These are phyloP conservation scores for Cheilosia grossa DNA, from an alignment of 2,888 invertebrate genomes.

Conservation along the genomic window DNA sequence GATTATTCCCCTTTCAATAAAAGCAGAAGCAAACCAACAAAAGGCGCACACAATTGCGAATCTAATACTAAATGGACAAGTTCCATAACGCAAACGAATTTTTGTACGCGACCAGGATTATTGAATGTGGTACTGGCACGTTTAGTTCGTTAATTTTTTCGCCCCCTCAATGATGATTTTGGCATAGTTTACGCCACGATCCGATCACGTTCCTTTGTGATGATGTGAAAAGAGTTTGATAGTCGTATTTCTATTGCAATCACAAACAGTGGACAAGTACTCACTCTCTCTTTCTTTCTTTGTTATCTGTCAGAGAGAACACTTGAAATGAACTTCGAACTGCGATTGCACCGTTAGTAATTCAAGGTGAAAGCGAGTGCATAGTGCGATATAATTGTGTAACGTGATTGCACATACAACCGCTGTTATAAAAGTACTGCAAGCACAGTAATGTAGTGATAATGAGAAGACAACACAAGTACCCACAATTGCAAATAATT, in stretches of 20 bases:
- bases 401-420: neutral
- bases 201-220: slow-evolving; percentile 39
- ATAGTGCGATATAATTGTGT: slow-evolving; percentile 9
- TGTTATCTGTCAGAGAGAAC: slow-evolving; percentile 2
- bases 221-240: slow-evolving; percentile 32
- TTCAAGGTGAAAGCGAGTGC: slow-evolving; percentile 30
- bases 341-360: slow-evolving; percentile 17
- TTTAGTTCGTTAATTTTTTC: slow-evolving; percentile 49
- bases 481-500: no score
- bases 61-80: slow-evolving; percentile 20
- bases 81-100: slow-evolving; percentile 9
- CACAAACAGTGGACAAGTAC: neutral
- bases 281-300: neutral
- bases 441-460: no score
- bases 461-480: no score
- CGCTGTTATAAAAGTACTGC: neutral
- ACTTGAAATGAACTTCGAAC: slow-evolving; percentile 36
- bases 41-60: slow-evolving; percentile 2
- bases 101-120: neutral
- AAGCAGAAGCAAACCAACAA: neutral
- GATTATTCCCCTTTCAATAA: neutral
- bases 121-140: slow-evolving; percentile 12
- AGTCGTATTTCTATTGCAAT: neutral
- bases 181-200: slow-evolving; percentile 32
- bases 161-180: slow-evolving; percentile 34